Conservation (phyloP, 1,140 invertebrate genomes). For the Macrobrachium nipponense region DNA sequence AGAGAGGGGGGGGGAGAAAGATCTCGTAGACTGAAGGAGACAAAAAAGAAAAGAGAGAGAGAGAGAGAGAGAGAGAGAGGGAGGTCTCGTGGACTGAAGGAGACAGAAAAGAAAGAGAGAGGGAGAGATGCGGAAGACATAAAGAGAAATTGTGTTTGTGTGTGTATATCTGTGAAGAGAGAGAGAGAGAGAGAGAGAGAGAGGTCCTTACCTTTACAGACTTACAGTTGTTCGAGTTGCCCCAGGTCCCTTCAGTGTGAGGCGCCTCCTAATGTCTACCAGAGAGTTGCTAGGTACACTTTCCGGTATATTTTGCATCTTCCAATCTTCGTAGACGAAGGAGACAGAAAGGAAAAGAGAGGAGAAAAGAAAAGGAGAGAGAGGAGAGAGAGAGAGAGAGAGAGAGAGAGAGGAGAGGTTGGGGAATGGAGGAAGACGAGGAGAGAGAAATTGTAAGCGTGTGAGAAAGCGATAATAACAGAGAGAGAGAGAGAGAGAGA, state of each 20-base stretch:
- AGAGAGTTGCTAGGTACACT: no score
- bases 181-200: neutral
- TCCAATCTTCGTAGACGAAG: no score
- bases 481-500: neutral
- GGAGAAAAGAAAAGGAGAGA: neutral
- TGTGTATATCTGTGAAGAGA: neutral
- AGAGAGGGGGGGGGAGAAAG: neutral
- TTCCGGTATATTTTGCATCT: no score
- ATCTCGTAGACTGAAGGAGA: neutral
- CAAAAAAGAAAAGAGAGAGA: neutral
- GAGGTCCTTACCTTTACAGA: no score
- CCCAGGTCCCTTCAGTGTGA: no score
- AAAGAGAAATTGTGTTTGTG: neutral
- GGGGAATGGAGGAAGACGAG: no score
- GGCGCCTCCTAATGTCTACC: no score
- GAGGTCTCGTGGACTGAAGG: neutral
- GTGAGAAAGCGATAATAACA: no score
- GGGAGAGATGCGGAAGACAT: neutral
- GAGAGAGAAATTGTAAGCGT: no score
- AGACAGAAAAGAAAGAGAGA: neutral
- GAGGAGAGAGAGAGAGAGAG: no score
- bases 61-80: conserved; percentile 12
- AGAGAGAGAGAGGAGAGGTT: neutral
- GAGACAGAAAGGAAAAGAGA: neutral
- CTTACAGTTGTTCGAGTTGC: no score